A percentile compares a stretch with the other conserved stretches of the same genome.
Conservation (phyloP, 1,140 invertebrate genomes). For the Drosophila jambulina region DNA sequence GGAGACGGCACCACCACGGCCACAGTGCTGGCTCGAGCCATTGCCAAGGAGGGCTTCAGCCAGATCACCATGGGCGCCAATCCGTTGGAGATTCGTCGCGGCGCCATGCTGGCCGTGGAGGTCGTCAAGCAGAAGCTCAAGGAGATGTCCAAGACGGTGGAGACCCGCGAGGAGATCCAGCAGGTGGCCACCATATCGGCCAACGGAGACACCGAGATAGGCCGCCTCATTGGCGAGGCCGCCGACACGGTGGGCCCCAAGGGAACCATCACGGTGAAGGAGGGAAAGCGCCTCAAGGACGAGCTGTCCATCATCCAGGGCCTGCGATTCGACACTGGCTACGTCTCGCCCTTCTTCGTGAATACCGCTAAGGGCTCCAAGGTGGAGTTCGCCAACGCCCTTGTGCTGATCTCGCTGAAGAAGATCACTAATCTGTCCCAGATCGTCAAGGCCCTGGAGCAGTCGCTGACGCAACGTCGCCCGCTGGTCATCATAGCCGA, state of each 20-base stretch:
- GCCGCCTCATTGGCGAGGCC: constrained; percentile 97
- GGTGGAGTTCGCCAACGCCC: constrained; percentile 98
- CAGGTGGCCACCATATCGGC: constrained; percentile 99
- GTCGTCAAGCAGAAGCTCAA: constrained; percentile 94
- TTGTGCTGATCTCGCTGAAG: constrained; percentile 97
- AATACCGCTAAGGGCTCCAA: constrained; percentile 98
- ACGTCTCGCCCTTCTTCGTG: constrained; percentile 99
- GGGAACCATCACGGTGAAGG: constrained; percentile 99
- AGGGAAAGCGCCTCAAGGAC: constrained; percentile 98
- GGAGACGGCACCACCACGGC: constrained; percentile 99
- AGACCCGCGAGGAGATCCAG: constrained; percentile 98
- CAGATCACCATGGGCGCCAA: constrained; percentile 99
- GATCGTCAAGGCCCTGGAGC: constrained; percentile 97
- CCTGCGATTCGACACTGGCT: constrained; percentile 99
- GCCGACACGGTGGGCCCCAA: constrained; percentile 98
- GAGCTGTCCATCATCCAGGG: constrained; percentile 99
- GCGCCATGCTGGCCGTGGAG: constrained; percentile 98
- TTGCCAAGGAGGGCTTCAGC: constrained; percentile 99
- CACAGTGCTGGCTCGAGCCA: constrained; percentile 97
- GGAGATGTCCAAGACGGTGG: constrained; percentile 95
- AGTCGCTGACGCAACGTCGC: constrained; percentile 96
- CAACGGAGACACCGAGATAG: constrained; percentile 97
- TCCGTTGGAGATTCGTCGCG: constrained; percentile 97
- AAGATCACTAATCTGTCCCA: constrained; percentile 98
- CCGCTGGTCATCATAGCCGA: constrained; percentile 99